phyloP scores from a whole-genome alignment of 2,888 invertebrate species.

The Temnothorax unifasciatus region DNA sequence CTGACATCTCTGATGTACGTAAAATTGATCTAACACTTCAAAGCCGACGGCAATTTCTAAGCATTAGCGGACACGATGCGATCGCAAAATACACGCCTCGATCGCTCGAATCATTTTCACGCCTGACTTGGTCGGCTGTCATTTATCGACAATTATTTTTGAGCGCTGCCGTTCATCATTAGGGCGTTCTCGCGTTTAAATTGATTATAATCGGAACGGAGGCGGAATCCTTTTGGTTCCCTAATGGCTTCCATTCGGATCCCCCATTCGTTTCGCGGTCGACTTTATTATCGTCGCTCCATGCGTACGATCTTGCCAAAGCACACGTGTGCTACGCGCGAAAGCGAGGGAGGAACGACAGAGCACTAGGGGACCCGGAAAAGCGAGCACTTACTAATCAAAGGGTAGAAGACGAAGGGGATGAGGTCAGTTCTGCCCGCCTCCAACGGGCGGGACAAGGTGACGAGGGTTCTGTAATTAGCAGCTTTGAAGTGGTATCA shows the following conservation, averaged over 20 bases:
- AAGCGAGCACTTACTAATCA: constrained; percentile 73
- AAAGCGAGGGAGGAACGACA: constrained; percentile 29
- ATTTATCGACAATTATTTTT: constrained; percentile 25
- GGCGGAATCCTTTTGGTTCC: constrained; percentile 48
- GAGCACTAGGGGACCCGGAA: constrained; percentile 52
- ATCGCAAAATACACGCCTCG: constrained; percentile 1
- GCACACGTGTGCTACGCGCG: constrained; percentile 14
- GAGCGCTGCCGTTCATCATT: not conserved
- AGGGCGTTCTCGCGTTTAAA: constrained; percentile 26
- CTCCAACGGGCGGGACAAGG: constrained; percentile 64
- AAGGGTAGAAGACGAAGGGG: constrained; percentile 63
- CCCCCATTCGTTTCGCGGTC: constrained; percentile 55
- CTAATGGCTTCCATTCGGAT: constrained; percentile 62
- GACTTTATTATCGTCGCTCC: constrained; percentile 67
- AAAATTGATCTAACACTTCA: not conserved
- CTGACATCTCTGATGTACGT: not conserved
- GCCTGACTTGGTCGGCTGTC: not conserved
- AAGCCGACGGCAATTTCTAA: not conserved
- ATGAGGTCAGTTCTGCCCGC: constrained; percentile 60
- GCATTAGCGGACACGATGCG: not conserved
- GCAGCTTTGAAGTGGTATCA: constrained; percentile 76
- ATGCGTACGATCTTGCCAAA: constrained; percentile 38
- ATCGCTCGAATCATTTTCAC: not conserved
- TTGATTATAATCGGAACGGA: constrained; percentile 34
- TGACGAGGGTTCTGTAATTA: constrained; percentile 79